Evolutionary conservation across 2,888 invertebrate genomes (phyloP), one percentile per base, ranked within the genome.

Genomic region (Latrodectus elegans): DNA sequence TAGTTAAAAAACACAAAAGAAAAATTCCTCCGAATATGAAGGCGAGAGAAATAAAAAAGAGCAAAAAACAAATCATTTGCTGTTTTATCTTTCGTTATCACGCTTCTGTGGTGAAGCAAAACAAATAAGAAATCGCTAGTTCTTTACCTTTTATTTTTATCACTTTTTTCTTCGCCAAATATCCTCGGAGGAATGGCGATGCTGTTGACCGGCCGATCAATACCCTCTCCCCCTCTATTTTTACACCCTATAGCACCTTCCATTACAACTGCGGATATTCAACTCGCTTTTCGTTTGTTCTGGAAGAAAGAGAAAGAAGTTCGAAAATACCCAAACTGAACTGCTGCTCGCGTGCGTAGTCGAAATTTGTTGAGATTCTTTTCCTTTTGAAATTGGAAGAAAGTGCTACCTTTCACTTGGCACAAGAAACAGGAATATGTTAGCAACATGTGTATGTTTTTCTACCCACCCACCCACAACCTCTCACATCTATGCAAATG

Each of bases 401-500:
- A 70, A 78, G 78, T 70, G 78, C 70, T 70, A 78, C 78, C 76
- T 78, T 70, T 70, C 70, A 14, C 70, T 26, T 55, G 14, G n/a
- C 73, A 67, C 9, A 12, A 22, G 70, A 15, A 38, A 53, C n/a
- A n/a, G 26, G 55, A 55, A 78, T 78, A 78, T 53, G 52, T 60
- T n/a, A 15, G 60, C n/a, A 60, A 60, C 60, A 60, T 6, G 17
- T 68, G 51, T 38, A 64, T n/a, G 38, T 26, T 75, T 22, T 51
- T 64, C 17, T 67, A 51, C 77, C 49, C 51, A 65, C 67, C 51
- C 51, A 51, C 38, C 14, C 17, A 22, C 17, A n/a, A 14, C 64
- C 76, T 52, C 15, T 8, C 65, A 65, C 65, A 77, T 64, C 51
- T 77, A 77, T 77, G 77, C 77, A 77, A 77, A 77, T 77, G 77